These are phyloP conservation scores for Magallana nippona DNA, from an alignment of 2,888 invertebrate genomes.

Conservation along the genomic window DNA sequence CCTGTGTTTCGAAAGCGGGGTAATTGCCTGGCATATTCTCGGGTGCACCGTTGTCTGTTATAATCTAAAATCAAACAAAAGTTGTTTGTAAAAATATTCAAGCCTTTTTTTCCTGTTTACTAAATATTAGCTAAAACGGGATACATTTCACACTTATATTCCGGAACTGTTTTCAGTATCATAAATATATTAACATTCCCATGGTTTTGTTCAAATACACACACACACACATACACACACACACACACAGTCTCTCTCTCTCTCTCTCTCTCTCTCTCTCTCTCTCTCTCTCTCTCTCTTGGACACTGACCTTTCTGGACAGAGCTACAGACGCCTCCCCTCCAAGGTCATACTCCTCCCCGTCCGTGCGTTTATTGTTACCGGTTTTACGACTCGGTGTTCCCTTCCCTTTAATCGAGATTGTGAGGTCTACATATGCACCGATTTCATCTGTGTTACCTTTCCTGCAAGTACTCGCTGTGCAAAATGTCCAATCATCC, in stretches of 20 bases:
- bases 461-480: constrained; percentile 11
- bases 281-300: neutral
- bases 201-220: too few relatives aligned
- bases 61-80: constrained; percentile 17
- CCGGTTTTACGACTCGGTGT: constrained; percentile 29
- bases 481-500: constrained; percentile 45
- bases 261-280: neutral
- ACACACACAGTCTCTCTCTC: too few relatives aligned
- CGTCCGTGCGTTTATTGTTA: neutral
- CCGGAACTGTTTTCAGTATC: too few relatives aligned
- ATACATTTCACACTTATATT: too few relatives aligned
- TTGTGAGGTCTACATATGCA: constrained; percentile 18
- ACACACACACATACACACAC: too few relatives aligned
- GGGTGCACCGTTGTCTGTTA: neutral
- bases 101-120: too few relatives aligned
- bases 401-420: constrained; percentile 38
- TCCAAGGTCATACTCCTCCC: constrained; percentile 30
- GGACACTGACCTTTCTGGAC: constrained; percentile 37
- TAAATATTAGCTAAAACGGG: too few relatives aligned
- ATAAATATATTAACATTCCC: too few relatives aligned
- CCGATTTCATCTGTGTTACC: neutral
- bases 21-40: constrained; percentile 37
- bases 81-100: neutral
- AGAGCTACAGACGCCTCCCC: constrained; percentile 23
- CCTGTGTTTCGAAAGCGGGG: constrained; percentile 34